Evolutionary conservation across 2,797 vertebrate genomes (phyloP), one percentile per base, ranked within the genome.

Genomic region (Lepidocolaptes lacrymiger): DNA sequence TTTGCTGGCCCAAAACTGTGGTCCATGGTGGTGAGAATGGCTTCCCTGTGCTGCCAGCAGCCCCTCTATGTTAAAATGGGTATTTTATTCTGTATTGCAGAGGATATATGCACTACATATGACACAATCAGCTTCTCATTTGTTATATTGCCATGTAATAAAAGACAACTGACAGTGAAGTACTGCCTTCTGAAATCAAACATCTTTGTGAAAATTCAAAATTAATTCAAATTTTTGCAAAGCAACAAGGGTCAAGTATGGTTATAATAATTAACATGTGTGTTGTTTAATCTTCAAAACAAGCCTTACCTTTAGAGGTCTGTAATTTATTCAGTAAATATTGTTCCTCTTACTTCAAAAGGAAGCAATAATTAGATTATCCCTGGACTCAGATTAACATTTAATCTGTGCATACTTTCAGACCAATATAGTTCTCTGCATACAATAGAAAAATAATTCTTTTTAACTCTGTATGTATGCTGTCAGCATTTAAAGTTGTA

Each of bases 261-360:
- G 66, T 68, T 82, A 56, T 79, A 93, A 80, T 81, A 94, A 93
- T 72, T 88, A 93, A 91, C 68, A 87, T 91, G 22, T 92, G 92
- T 86, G 80, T 84, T 93, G 36, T 86, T 97, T 95, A 94, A 96
- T 94, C 95, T 97, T 97, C 96, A 97, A 97, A 97, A 95, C 72
- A 86, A 95, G 72, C 68, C 94, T 94, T 96, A 97, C 76, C 85
- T 95, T 95, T 78, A 88, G 82, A 96, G 32, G 3, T 12, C 44
- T 89, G 64, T 95, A 94, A 97, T 96, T 92, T 89, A 92, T 78
- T 95, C 71, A 78, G 88, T 87, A 94, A 95, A 96, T 95, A 96
- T 83, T 96, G 49, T 93, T 96, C 67, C 56, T 88, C 74, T 91
- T 78, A 95, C 95, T 96, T 97, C 95, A 97, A 96, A 97, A 96